Base-by-base conservation (phyloP, 2,113 vertebrate genomes). In the Centropus bengalensis region DNA sequence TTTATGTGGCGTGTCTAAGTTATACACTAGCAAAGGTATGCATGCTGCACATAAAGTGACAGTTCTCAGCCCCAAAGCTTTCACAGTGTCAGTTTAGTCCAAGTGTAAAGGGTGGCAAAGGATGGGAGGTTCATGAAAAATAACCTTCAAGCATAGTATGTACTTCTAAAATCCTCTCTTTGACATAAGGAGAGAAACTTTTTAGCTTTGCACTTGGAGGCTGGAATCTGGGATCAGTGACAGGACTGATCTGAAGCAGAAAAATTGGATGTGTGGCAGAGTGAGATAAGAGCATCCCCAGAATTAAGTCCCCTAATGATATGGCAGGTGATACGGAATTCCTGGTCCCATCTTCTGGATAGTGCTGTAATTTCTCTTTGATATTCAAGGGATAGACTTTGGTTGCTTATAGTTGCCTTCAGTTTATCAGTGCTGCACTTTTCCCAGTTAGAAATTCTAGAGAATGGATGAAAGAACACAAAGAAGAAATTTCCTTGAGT, bases 391-490 rank as follows among this genome's bases (percentile, higher is more conserved):
- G 20, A 47, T 70, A 68, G 68, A 44, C 51, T 51, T 83, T 81
- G 24, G 33, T 42, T 64, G 70, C 49, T 88, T 86, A 33, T 30
- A 59, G 55, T 80, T 62, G 58, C 54, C 66, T 94, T 69, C 36
- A 78, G 58, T 58, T 91, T 6, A 4, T 66, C 73, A 75, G 15
- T 55, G 42, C 47, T 90, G 6, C 70, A 47, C 27, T 55, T 82
- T 64, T 81, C 52, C 38, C 71, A 22, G 20, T 14, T 90, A 76
- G 60, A 83, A 90, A 83, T 59, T 59, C 21, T 82, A 40, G 70
- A 93, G 80, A 86, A 55, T 74, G 66, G 60, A 67, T 81, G 19
- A 83, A 93, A 83, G 47, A 88, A 49, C 75, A 88, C 67, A 73
- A 91, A 87, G 78, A 51, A 79, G 17, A 81, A 81, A 38, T 74